Conservation (phyloP, 1,140 invertebrate species). For the Charaxes varanes region DNA sequence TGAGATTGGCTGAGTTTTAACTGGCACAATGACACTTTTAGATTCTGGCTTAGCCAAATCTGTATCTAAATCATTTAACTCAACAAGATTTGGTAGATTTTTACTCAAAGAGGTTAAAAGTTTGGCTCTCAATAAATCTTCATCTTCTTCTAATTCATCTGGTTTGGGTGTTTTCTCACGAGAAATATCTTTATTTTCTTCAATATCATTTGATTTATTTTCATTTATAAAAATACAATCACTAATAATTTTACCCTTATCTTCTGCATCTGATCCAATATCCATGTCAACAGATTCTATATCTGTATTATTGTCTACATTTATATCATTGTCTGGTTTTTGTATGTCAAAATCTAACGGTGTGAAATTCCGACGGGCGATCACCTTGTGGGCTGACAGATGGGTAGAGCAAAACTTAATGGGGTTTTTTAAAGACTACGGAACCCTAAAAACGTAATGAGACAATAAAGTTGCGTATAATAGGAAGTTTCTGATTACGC, state of each 20-base stretch:
- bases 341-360: too few species aligned
- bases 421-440: too few species aligned
- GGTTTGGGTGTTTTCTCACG: slow-evolving; percentile 20
- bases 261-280: slow-evolving; percentile 60
- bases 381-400: too few species aligned
- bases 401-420: too few species aligned
- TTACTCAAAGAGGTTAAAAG: slow-evolving; percentile 66
- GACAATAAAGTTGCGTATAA: too few species aligned
- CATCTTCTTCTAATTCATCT: slow-evolving; percentile 66
- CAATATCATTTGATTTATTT: slow-evolving; percentile 11
- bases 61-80: slow-evolving; percentile 29
- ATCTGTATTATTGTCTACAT: slow-evolving; percentile 56
- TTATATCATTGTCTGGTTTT: slow-evolving; percentile 24
- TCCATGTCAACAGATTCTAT: slow-evolving; percentile 70
- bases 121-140: slow-evolving; percentile 63
- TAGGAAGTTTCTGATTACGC: too few species aligned
- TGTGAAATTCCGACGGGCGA: too few species aligned
- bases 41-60: slow-evolving; percentile 16
- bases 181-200: slow-evolving; percentile 11
- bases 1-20: slow-evolving; percentile 18
- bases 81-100: slow-evolving; percentile 53
- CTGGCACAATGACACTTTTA: slow-evolving; percentile 14
- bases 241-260: slow-evolving; percentile 38
- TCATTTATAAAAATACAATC: slow-evolving; percentile 19
- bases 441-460: too few species aligned